Evolutionary conservation across 2,113 vertebrate genomes (phyloP).

Genomic region (Pachyramphus minor): DNA sequence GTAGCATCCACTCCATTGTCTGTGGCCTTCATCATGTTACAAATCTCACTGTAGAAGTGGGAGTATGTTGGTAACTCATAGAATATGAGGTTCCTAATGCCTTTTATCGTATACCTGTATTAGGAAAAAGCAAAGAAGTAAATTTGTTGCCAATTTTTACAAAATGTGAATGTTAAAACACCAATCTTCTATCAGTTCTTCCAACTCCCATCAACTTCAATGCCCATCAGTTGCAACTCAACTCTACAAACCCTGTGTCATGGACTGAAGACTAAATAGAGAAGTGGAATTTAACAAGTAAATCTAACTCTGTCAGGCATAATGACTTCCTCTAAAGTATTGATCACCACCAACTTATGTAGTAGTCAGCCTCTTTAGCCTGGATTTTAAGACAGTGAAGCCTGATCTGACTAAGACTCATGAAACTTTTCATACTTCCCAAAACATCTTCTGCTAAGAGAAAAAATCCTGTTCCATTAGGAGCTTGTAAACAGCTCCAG

Average conservation of each 20-base stretch:
- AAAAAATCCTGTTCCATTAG: neutral
- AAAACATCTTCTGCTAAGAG: neutral
- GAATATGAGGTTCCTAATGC: slow-evolving; percentile 92
- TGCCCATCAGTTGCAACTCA: neutral
- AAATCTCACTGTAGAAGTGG: slow-evolving; percentile 96
- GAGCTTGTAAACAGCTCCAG: neutral
- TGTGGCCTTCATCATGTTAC: slow-evolving; percentile 88
- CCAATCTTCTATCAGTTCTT: neutral
- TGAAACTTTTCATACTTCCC: neutral
- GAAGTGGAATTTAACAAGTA: neutral
- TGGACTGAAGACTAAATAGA: accelerated
- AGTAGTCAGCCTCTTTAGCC: neutral
- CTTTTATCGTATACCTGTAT: slow-evolving; percentile 87
- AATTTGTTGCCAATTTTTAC: neutral
- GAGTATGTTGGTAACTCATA: slow-evolving; percentile 91
- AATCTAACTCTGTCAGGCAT: neutral
- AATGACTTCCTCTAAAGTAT: neutral
- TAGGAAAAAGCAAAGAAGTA: neutral
- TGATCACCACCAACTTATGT: neutral
- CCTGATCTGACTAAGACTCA: neutral
- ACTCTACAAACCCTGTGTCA: neutral
- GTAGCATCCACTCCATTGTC: slow-evolving; percentile 78
- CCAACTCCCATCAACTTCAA: neutral
- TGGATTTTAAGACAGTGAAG: neutral
- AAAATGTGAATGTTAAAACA: neutral